Conservation (phyloP, 2,888 invertebrate genomes). For the Synanthedon myopaeformis region DNA sequence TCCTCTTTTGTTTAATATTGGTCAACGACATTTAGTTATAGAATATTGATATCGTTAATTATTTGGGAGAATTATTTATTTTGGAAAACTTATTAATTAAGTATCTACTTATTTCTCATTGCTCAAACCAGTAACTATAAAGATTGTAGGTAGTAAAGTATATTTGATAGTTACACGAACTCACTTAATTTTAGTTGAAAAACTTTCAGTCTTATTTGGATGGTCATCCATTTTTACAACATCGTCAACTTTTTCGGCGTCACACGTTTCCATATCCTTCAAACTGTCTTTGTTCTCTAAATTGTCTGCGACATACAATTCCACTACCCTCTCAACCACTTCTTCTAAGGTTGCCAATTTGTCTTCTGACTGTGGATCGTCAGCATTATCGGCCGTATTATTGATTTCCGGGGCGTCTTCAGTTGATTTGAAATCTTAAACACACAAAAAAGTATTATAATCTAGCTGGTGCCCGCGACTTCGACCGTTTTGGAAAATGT, state of each 20-base stretch:
- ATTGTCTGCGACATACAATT: constrained; percentile 13
- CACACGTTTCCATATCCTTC: not conserved
- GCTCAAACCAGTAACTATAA: no score
- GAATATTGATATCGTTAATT: no score
- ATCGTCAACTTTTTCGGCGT: not conserved
- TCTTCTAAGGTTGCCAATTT: constrained; percentile 35
- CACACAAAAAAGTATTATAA: no score
- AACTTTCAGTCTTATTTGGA: not conserved
- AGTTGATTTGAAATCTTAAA: not conserved
- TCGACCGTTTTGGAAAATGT: no score
- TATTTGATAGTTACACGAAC: not conserved
- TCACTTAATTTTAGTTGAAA: not conserved
- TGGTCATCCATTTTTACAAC: not conserved
- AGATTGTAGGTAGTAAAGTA: no score
- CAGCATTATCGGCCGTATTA: not conserved
- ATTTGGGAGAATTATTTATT: no score
- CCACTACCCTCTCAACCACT: constrained; percentile 44
- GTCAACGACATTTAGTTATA: no score
- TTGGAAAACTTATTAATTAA: no score
- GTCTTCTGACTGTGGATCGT: constrained; percentile 14
- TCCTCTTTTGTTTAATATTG: no score
- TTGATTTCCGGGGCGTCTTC: not conserved
- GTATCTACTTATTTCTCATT: no score
- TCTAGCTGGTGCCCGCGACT: no score
- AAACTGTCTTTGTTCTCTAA: constrained; percentile 5